Evolutionary conservation across 2,888 invertebrate genomes (phyloP), one percentile per base, ranked within the genome.

Genomic region (Ormyrus nitidulus): DNA sequence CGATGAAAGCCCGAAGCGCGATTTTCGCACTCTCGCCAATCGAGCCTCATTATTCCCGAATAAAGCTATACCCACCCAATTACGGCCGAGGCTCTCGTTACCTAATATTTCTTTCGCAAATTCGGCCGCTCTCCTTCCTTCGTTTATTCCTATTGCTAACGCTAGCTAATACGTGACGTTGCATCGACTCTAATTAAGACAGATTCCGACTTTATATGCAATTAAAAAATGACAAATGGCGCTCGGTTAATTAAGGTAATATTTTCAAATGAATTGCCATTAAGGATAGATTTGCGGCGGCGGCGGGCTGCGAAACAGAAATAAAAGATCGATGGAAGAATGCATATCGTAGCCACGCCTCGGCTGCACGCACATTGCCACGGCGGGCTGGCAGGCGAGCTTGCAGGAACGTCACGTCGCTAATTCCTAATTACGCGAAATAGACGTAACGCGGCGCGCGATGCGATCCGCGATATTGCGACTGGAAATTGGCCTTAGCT

Each of bases 401-500:
- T 34, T 34, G 34, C 34, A 34, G 34, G 9, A 75, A 85, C 80
- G 83, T 84, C 85, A 84, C 86, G 82, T 84, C 82, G 81, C 82
- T 85, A 85, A 86, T 85, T 83, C 83, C 83, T 83, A 84, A 86
- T 85, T 85, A 83, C 84, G 75, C 79, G 46, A 64, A 83, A 69
- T 81, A 81, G 77, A 69, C 77, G 79, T 82, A 83, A 83, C 77
- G 82, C 81, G 83, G 82, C 80, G 84, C 83, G 83, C 81, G 83
- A 83, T 81, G 84, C 83, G 83, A 83, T 82, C 81, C 84, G 83
- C 83, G 54, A 46, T 72, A 68, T 78, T 48, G 73, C 64, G 58
- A 58, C 8, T 65, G 8, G 53, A 73, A 54, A 71, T 59, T 46
- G 34, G 34, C 34, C 34, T 34, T 34, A 34, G 34, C 34, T 34